These are phyloP conservation scores for Trilocha varians DNA, from an alignment of 2,888 invertebrate genomes.

Conservation along the genomic window DNA sequence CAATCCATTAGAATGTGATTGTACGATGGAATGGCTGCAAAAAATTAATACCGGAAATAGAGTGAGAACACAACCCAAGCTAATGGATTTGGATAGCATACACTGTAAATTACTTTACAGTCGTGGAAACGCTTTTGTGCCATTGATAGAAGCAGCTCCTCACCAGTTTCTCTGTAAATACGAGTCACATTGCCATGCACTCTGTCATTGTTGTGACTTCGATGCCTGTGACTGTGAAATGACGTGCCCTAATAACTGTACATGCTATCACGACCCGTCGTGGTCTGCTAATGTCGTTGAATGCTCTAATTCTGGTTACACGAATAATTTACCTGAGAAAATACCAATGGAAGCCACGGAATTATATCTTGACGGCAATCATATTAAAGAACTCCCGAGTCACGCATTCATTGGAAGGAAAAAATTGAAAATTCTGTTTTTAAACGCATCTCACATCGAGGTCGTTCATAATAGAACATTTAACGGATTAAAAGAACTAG, in stretches of 20 bases:
- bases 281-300: slow-evolving; percentile 91
- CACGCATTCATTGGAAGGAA: slow-evolving; percentile 91
- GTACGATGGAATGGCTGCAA: slow-evolving; percentile 93
- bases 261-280: slow-evolving; percentile 90
- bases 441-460: slow-evolving; percentile 86
- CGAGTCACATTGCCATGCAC: slow-evolving; percentile 87
- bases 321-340: slow-evolving; percentile 80
- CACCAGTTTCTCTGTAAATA: slow-evolving; percentile 90
- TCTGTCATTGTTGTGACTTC: slow-evolving; percentile 93
- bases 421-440: slow-evolving; percentile 81
- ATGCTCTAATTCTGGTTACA: slow-evolving; percentile 81
- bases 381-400: slow-evolving; percentile 81
- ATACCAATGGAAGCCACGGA: slow-evolving; percentile 95
- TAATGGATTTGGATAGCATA: slow-evolving; percentile 87
- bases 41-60: slow-evolving; percentile 83
- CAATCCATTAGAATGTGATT: slow-evolving; percentile 91
- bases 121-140: slow-evolving; percentile 80
- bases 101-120: slow-evolving; percentile 87
- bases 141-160: slow-evolving; percentile 83
- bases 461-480: slow-evolving; percentile 86
- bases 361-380: slow-evolving; percentile 88
- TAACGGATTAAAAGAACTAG: slow-evolving; percentile 85
- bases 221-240: slow-evolving; percentile 95
- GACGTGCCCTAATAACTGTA: slow-evolving; percentile 90
- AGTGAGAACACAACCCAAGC: slow-evolving; percentile 83